Evolutionary conservation across 2,797 vertebrate species (phyloP).

Genomic region (Myotis myotis): DNA sequence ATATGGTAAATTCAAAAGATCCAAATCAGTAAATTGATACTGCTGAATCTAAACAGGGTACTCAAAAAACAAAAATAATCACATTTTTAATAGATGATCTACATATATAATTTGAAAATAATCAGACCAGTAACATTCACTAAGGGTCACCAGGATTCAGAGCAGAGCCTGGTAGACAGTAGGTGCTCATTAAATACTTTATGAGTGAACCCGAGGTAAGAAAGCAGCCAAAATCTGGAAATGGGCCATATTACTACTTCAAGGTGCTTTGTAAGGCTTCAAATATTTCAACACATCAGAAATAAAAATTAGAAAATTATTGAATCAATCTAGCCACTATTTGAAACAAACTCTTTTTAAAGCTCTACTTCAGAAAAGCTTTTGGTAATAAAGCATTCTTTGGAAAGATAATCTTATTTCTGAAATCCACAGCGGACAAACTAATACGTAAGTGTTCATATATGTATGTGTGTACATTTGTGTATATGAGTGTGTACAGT

Average conservation of each 20-base stretch:
- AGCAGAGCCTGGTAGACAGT: neutral
- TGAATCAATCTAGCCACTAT: constrained; percentile 3
- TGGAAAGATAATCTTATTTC: neutral
- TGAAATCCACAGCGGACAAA: neutral
- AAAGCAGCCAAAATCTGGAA: constrained; percentile 23
- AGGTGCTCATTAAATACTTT: neutral
- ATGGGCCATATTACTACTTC: neutral
- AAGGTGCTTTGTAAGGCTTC: neutral
- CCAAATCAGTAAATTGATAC: neutral
- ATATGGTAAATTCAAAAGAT: neutral
- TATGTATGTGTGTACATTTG: neutral
- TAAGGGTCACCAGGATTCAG: neutral
- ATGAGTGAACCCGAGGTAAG: neutral
- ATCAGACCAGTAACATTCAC: neutral
- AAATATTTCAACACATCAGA: constrained; percentile 31
- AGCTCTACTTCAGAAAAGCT: constrained; percentile 39
- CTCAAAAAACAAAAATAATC: constrained; percentile 7
- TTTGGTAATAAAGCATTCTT: neutral
- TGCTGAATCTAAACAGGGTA: neutral
- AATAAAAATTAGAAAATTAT: constrained; percentile 16
- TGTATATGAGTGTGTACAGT: neutral
- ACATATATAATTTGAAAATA: neutral
- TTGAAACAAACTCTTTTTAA: constrained; percentile 24
- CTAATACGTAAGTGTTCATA: neutral
- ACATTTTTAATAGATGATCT: constrained; percentile 7